Base-by-base conservation (phyloP, 2,888 invertebrate species). In the Entomobrya proxima region DNA sequence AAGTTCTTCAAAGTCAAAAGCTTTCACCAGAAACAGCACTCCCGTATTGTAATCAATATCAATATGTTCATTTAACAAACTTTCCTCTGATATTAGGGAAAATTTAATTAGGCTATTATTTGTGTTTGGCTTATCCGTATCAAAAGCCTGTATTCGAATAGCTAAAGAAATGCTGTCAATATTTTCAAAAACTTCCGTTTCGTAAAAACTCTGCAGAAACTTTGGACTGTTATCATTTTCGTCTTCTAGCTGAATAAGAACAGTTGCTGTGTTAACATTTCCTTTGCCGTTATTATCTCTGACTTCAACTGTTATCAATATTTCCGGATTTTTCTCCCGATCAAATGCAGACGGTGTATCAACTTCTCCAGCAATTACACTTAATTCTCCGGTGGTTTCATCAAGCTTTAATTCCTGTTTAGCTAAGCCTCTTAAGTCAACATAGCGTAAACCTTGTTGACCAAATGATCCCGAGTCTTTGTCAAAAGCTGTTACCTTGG, bases 271-370 rank as follows among this genome's bases (percentile, higher is more conserved):
- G 9, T 7, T 44, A 40, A 27, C 11, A 40, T 47, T 61, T 30
- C 97, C 97, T 90, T 93, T 93, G 15, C 97, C 96, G 75, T 96
- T 93, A 91, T 96, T 95, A 91, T 98, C 98, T 77, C 96, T 93
- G 0, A 98, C 98, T 91, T 96, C 96, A 0, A 98, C 96, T 0
- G 96, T 97, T 55, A 97, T 93, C 91, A 95, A 96, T 92, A 97
- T 96, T 0, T 95, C 94, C 0, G 96, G 94, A 15, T 96, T 93
- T n/a, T 96, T 93, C 91, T 98, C 97, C 3, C 97, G 93, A 92
- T 98, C 98, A 92, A 97, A 97, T 83, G 94, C 95, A 30, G 95
- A 35, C n/a, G 6, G 91, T 96, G 96, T 2, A 7, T 24, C 40
- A 18, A 15, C 9, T 21, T 58, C 15, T n/a, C 11, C 5, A 3